Percentiles rank a stretch among this genome's conserved stretches.
Evolutionary conservation across 2,888 invertebrate species (phyloP).

Genomic region (Agriopis marginaria): DNA sequence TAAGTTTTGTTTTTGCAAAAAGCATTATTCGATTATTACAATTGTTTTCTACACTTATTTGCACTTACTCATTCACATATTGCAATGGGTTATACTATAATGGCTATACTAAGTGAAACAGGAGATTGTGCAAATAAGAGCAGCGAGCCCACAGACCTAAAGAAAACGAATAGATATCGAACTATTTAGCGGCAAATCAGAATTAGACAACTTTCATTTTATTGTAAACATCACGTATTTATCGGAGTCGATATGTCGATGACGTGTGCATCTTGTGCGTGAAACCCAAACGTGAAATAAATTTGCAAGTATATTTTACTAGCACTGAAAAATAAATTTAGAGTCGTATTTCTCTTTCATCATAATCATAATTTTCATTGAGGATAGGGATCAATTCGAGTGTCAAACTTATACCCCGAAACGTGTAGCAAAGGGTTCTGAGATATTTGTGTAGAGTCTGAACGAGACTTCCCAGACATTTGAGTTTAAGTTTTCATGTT

Average conservation of each 20-base stretch:
- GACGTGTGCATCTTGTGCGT: background rate
- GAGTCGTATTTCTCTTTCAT: too few species aligned
- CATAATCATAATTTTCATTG: too few species aligned
- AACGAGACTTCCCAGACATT: too few species aligned
- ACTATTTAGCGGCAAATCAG: conserved; percentile 29
- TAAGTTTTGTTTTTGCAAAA: conserved; percentile 35
- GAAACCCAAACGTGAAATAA: background rate
- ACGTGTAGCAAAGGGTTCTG: too few species aligned
- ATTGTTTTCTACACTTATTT: conserved; percentile 37
- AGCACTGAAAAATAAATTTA: too few species aligned
- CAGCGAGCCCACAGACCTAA: conserved; percentile 32
- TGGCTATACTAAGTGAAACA: conserved; percentile 17
- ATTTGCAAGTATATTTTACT: background rate
- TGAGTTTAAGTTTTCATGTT: too few species aligned
- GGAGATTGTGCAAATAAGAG: conserved; percentile 33
- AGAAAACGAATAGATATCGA: conserved; percentile 27
- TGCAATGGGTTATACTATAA: background rate
- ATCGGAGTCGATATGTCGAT: background rate
- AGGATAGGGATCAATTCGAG: too few species aligned
- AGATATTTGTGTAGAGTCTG: too few species aligned
- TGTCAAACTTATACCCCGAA: too few species aligned
- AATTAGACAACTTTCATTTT: conserved; percentile 19
- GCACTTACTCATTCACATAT: conserved; percentile 28
- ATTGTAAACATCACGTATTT: background rate
- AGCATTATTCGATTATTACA: conserved; percentile 38